Base-by-base conservation (phyloP, 2,113 vertebrate species). In the Ranitomeya imitator region DNA sequence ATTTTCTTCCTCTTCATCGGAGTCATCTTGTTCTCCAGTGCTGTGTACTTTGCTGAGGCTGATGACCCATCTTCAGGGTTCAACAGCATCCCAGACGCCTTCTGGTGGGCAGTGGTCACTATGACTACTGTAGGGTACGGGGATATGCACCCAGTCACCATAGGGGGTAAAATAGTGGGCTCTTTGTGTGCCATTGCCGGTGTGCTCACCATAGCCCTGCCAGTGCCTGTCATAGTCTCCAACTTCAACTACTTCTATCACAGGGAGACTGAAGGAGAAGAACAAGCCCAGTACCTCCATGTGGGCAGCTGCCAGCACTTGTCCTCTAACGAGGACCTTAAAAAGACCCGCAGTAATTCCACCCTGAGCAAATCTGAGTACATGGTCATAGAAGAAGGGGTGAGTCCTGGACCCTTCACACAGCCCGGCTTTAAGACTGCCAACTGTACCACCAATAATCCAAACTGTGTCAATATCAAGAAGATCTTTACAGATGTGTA, bases 231-330 rank as follows among this genome's bases (percentile, higher is more conserved):
- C 80, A 99, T 99, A n/a, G 98, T 99, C 81, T 99, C 98, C 91
- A 99, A 99, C 60, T 99, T 99, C 93, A 99, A 99, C 93, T 99
- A 99, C 85, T 99, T 99, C 93, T 99, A 99, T 91, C 98, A 99
- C 92, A 92, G 98, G 51, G 98, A 99, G 95, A 99, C 97, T 0
- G 98, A 99, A 14, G 97, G 97, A 0, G 98, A 99, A 94, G 98
- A 99, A 51, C 98, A 99, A 94, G 97, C 98, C 23, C 98, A 99
- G 90, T 99, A 99, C 90, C 89, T 99, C 89, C 98, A 99, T 77
- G 96, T 99, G 71, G 97, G 97, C 55, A 99, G 97, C 94, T 99
- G 97, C 92, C 97, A 98, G 93, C 98, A 97, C 18, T 95, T 99
- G 91, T 95, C 97, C 0, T 94, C 97, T 79, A 93, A 95, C 0